phyloP scores from a whole-genome alignment of 1,140 invertebrate genomes.

The Liolophura sinensis region DNA sequence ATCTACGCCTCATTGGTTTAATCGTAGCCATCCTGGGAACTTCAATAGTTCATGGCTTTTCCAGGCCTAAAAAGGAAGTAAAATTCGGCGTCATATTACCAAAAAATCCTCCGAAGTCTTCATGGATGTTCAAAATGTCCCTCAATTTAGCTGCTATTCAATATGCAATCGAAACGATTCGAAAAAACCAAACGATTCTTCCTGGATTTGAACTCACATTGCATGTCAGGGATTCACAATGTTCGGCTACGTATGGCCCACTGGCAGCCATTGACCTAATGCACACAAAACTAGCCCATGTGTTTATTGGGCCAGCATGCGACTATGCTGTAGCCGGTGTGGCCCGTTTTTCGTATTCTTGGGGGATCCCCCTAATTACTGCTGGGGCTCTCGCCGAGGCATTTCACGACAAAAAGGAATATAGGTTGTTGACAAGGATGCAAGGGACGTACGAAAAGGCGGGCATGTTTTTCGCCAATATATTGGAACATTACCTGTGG shows the following conservation, averaged over 20 bases:
- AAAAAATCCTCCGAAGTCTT: conserved; percentile 8
- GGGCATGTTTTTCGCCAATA: conserved; percentile 69
- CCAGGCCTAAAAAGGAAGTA: not conserved
- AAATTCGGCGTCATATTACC: conserved; percentile 31
- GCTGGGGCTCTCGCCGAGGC: conserved; percentile 81
- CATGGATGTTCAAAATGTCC: conserved; percentile 26
- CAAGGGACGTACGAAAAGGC: conserved; percentile 63
- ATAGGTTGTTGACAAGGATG: conserved; percentile 40
- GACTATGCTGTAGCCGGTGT: conserved; percentile 91
- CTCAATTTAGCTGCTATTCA: conserved; percentile 33
- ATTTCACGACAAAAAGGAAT: conserved; percentile 63
- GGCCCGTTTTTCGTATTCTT: conserved; percentile 80
- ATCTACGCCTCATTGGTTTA: too few relatives aligned
- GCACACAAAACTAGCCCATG: conserved; percentile 63
- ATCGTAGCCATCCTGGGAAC: too few relatives aligned
- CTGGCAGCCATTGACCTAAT: conserved; percentile 48
- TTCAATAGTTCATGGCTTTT: too few relatives aligned
- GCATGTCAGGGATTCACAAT: conserved; percentile 36
- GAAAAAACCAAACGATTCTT: conserved; percentile 17
- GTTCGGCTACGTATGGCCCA: conserved; percentile 44
- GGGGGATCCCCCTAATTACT: conserved; percentile 85
- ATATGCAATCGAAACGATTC: conserved; percentile 31
- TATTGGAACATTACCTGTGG: conserved; percentile 75
- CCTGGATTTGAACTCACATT: conserved; percentile 22
- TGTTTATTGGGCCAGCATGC: conserved; percentile 87